Base-by-base conservation (phyloP, 1,140 invertebrate genomes). In the Oryzaephilus surinamensis region DNA sequence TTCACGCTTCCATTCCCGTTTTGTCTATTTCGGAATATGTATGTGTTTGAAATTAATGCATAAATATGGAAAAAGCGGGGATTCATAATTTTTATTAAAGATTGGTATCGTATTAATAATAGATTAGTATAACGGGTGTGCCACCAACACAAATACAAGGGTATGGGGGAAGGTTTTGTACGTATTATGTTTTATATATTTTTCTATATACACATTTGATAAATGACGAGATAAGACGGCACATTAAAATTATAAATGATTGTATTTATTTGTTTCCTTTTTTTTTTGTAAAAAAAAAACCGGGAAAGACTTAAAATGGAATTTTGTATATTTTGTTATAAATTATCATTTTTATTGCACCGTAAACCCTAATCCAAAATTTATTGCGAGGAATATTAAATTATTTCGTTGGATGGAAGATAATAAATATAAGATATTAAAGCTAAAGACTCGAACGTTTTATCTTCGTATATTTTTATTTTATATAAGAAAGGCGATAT, bases 301-400 rank as follows among this genome's bases (percentile, higher is more conserved):
- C n/a, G n/a, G 16, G 13, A 33, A 43, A 20, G 28, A 39, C 21
- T 38, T 40, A 35, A 46, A 44, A 53, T 48, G 46, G 42, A 48
- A 51, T 48, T 57, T 59, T 51, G 54, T 51, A 52, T 58, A 58
- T 57, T 59, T 59, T 57, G 57, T 59, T 59, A 57, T 59, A 57
- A 59, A 59, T 59, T 57, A 57, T 55, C 55, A 50, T 55, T 59
- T 59, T 59, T 57, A 59, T 57, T 52, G 53, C 51, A 48, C 43
- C 36, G 53, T 55, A 59, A 59, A 57, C 50, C 55, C 48, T 59
- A 59, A 59, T 57, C 57, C 55, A 38, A 50, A 59, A 59, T 59
- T 57, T 59, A 59, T 59, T 56, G 52, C 55, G 38, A 48, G 43
- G 51, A 54, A 59, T 59, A 57, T 59, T 59, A 57, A 59, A 59